Percentiles rank a stretch among this genome's conserved stretches.
phyloP scores from a whole-genome alignment of 2,888 invertebrate genomes.

The Melolontha melolontha region DNA sequence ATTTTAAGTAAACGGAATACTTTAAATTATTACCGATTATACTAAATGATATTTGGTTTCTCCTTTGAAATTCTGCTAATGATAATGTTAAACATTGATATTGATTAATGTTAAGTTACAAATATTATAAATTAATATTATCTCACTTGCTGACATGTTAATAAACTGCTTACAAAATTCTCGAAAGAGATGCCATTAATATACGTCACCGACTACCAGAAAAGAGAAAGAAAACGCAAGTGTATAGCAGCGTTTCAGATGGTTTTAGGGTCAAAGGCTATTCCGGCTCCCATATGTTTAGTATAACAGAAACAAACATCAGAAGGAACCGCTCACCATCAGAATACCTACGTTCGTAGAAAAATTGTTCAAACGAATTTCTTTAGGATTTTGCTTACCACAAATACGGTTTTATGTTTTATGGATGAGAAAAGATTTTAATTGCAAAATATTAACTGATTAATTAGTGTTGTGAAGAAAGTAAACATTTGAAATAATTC shows the following conservation, averaged over 20 bases:
- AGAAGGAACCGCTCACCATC: too few relatives aligned
- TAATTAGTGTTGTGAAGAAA: neutral
- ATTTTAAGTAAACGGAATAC: too few relatives aligned
- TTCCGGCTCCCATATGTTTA: conserved; percentile 47
- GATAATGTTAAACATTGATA: too few relatives aligned
- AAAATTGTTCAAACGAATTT: too few relatives aligned
- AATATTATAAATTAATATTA: conserved; percentile 51
- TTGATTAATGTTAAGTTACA: conserved; percentile 6
- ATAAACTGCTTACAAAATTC: conserved; percentile 51
- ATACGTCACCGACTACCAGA: conserved; percentile 45
- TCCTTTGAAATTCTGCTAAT: too few relatives aligned
- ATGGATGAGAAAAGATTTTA: too few relatives aligned
- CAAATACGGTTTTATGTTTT: too few relatives aligned
- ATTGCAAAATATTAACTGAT: too few relatives aligned
- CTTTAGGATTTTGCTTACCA: too few relatives aligned
- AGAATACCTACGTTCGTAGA: too few relatives aligned
- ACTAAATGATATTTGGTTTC: too few relatives aligned
- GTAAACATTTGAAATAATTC: conserved; percentile 18
- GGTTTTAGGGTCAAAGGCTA: conserved; percentile 49
- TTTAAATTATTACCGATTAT: too few relatives aligned
- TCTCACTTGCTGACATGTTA: conserved; percentile 50
- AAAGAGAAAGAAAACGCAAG: conserved; percentile 35
- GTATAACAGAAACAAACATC: conserved; percentile 37
- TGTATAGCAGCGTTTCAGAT: conserved; percentile 48
- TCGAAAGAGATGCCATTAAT: conserved; percentile 49